These are phyloP conservation scores for Iselma pallidipennis DNA, from an alignment of 2,888 invertebrate species.

Conservation along the genomic window DNA sequence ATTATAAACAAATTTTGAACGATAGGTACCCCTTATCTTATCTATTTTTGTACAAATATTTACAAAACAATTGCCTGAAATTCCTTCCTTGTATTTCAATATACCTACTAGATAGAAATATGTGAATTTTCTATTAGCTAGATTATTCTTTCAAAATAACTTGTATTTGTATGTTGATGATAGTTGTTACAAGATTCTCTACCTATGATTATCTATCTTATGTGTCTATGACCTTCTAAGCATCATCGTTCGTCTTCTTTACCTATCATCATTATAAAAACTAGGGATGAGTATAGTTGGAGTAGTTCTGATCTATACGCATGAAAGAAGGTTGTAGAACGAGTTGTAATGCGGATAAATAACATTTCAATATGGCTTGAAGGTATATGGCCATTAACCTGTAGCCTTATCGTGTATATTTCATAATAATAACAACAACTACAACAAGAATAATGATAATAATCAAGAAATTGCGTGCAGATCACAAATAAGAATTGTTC, in stretches of 20 bases:
- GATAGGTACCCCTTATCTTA: no score
- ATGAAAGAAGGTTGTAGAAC: constrained; percentile 17
- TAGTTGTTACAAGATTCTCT: not conserved
- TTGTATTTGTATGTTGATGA: not conserved
- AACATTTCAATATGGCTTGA: constrained; percentile 26
- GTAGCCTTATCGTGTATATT: constrained; percentile 25
- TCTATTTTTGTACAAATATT: no score
- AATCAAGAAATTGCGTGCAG: not conserved
- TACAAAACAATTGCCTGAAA: no score
- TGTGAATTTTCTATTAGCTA: not conserved
- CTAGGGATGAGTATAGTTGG: constrained; percentile 10
- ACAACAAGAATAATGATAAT: not conserved
- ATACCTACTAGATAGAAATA: no score
- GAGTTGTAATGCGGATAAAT: constrained; percentile 36
- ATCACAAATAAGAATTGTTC: not conserved
- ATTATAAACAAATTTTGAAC: no score
- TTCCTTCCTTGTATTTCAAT: no score
- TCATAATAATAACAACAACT: constrained; percentile 16
- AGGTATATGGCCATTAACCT: constrained; percentile 31
- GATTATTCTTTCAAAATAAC: not conserved
- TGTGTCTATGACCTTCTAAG: constrained; percentile 14
- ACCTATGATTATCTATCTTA: not conserved
- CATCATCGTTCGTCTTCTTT: not conserved
- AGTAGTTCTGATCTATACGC: not conserved
- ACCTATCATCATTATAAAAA: not conserved